Conservation (phyloP, 2,888 invertebrate species). For the Perizoma affinitatum region DNA sequence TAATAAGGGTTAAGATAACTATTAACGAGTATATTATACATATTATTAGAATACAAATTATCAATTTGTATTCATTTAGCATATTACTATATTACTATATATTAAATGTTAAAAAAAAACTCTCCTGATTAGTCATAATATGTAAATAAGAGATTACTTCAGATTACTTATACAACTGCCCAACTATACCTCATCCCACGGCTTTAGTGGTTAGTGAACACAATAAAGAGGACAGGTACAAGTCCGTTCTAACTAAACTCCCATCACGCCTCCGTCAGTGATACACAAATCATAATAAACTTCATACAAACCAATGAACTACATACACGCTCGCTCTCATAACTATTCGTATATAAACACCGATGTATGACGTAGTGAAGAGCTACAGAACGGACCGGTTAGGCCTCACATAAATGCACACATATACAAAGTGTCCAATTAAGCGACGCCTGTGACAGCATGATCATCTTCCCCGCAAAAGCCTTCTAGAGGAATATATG, state of each 20-base stretch:
- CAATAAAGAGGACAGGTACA: constrained; percentile 64
- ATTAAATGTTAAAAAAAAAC: too few relatives aligned
- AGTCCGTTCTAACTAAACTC: constrained; percentile 60
- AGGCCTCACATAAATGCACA: constrained; percentile 73
- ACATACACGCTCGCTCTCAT: constrained; percentile 47
- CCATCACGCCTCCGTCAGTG: constrained; percentile 70
- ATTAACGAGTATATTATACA: too few relatives aligned
- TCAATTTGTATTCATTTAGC: too few relatives aligned
- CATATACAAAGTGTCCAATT: constrained; percentile 72
- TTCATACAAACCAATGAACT: constrained; percentile 68
- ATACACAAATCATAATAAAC: constrained; percentile 79
- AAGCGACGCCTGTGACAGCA: constrained; percentile 72
- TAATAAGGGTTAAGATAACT: neutral
- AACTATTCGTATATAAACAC: constrained; percentile 69
- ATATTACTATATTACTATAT: too few relatives aligned
- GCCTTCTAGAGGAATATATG: constrained; percentile 48
- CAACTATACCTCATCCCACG: constrained; percentile 40
- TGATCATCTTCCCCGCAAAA: constrained; percentile 61
- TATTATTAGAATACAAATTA: too few relatives aligned
- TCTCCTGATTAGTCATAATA: too few relatives aligned
- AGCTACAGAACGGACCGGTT: constrained; percentile 77
- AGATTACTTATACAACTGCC: constrained; percentile 27
- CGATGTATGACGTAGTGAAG: constrained; percentile 68
- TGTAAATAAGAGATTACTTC: neutral
- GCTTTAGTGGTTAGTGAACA: constrained; percentile 55